phyloP scores from a whole-genome alignment of 2,113 vertebrate species.

The Cinclus mexicanus region DNA sequence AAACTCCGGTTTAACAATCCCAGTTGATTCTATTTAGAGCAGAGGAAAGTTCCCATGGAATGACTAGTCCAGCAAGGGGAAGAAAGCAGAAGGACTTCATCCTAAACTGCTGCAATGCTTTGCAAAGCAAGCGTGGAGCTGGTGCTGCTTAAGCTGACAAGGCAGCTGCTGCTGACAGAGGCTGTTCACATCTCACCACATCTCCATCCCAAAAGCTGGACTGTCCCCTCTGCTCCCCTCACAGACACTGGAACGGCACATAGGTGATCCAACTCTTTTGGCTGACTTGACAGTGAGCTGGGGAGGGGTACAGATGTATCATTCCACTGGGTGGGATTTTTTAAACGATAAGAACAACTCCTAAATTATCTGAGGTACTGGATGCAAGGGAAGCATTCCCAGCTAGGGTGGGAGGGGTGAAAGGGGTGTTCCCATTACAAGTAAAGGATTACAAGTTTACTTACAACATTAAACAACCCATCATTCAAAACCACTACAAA shows the following conservation, averaged over 20 bases:
- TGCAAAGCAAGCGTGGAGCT: fast-evolving
- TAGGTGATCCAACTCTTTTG: background rate
- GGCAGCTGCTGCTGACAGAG: background rate
- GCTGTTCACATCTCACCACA: background rate
- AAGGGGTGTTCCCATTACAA: background rate
- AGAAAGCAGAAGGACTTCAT: background rate
- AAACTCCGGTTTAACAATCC: background rate
- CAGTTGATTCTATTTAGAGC: background rate
- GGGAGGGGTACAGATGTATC: too few relatives aligned
- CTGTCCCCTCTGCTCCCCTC: background rate
- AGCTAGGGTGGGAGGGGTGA: background rate
- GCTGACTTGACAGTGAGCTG: background rate
- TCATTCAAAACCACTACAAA: conserved; percentile 1
- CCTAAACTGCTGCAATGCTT: background rate
- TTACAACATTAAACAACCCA: background rate
- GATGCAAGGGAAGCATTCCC: background rate
- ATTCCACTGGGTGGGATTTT: background rate
- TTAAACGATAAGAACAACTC: background rate
- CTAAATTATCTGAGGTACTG: background rate
- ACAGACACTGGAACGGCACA: background rate
- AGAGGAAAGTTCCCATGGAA: background rate
- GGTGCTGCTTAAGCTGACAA: background rate
- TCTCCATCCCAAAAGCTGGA: background rate
- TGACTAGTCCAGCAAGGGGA: background rate
- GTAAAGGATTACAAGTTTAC: background rate